Percentiles rank a stretch among this genome's conserved stretches.
phyloP scores from a whole-genome alignment of 2,113 vertebrate species.

The Kobus ellipsiprymnus region DNA sequence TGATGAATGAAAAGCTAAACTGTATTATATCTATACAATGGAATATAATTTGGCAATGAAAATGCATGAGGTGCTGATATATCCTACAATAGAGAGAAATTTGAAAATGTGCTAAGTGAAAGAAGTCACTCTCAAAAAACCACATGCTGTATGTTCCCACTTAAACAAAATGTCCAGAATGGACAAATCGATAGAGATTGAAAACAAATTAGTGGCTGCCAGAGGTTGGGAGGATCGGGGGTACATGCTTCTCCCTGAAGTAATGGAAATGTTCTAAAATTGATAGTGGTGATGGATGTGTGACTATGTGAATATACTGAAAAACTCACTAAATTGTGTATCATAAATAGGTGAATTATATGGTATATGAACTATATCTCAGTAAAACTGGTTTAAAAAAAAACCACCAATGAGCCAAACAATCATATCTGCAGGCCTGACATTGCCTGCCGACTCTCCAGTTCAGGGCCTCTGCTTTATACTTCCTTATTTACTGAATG shows the following conservation, averaged over 20 bases:
- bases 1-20: neutral
- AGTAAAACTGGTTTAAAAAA: neutral
- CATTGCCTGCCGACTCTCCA: neutral
- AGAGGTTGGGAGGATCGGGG: rapidly evolving
- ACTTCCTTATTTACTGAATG: neutral
- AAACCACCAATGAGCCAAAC: neutral
- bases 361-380: neutral
- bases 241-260: neutral
- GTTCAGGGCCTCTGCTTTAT: neutral
- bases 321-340: neutral
- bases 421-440: neutral
- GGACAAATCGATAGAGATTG: neutral
- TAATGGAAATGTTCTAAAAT: neutral
- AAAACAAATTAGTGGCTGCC: neutral
- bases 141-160: neutral
- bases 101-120: neutral
- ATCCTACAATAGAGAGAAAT: neutral
- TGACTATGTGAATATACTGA: neutral
- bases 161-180: neutral
- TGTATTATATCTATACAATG: neutral
- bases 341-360: neutral
- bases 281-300: neutral
- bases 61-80: neutral
- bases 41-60: neutral
- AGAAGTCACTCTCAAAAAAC: neutral